These are phyloP conservation scores for Phaedon cochleariae DNA, from an alignment of 2,888 invertebrate genomes.

Conservation along the genomic window DNA sequence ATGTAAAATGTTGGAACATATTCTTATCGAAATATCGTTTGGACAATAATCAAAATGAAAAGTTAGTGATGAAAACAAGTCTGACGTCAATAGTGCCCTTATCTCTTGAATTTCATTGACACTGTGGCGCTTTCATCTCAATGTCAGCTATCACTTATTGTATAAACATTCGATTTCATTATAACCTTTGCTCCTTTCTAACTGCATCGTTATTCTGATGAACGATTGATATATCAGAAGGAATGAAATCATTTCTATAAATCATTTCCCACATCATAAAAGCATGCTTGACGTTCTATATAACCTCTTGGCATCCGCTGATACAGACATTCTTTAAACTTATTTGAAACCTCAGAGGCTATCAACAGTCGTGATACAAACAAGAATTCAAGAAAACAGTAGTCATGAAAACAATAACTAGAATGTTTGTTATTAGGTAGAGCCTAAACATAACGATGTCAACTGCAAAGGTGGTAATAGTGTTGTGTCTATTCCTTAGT, in stretches of 20 bases:
- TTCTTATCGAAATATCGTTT: too few relatives aligned
- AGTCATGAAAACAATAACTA: background rate
- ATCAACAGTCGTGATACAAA: background rate
- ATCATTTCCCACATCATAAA: background rate
- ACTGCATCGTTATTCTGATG: background rate
- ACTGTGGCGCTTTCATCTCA: too few relatives aligned
- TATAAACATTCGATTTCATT: too few relatives aligned
- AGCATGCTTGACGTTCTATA: background rate
- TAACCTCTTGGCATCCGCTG: background rate
- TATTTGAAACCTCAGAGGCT: background rate
- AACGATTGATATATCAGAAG: background rate
- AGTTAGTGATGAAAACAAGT: too few relatives aligned
- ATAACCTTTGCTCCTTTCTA: background rate
- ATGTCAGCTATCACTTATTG: background rate
- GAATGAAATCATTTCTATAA: background rate
- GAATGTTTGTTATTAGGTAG: background rate
- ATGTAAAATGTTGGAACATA: too few relatives aligned
- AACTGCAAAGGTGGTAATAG: background rate
- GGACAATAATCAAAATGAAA: too few relatives aligned
- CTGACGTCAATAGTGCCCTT: too few relatives aligned
- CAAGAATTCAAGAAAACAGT: background rate
- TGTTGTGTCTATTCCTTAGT: conserved; percentile 1
- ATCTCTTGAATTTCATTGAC: too few relatives aligned
- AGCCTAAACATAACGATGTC: background rate
- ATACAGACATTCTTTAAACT: background rate